Conservation (phyloP, 1,140 invertebrate genomes). For the Pomacea maculata region DNA sequence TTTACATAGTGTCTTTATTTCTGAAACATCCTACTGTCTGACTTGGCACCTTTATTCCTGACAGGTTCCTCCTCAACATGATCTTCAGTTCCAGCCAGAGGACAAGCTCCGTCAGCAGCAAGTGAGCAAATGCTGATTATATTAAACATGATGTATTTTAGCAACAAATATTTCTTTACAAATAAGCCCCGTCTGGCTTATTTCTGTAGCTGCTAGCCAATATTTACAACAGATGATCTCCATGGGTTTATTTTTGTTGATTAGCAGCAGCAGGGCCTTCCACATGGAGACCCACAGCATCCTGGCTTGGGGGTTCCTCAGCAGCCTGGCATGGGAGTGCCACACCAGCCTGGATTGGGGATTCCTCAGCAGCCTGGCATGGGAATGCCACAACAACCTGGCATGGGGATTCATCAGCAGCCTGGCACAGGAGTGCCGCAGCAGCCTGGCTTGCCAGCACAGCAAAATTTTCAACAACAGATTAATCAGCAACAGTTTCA, state of each 20-base stretch:
- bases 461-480: conserved; percentile 20
- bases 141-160: conserved; percentile 14
- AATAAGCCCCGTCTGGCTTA: too few species aligned
- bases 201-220: too few species aligned
- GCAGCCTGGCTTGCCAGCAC: conserved; percentile 16
- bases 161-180: too few species aligned
- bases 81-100: conserved; percentile 19
- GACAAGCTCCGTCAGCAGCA: conserved; percentile 38
- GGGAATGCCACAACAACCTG: neutral
- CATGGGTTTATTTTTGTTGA: too few species aligned
- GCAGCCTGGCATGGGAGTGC: neutral
- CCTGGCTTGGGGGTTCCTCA: too few species aligned
- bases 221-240: too few species aligned
- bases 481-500: conserved; percentile 36
- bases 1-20: too few species aligned
- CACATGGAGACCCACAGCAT: too few species aligned
- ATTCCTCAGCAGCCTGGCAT: neutral
- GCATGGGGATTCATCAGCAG: neutral
- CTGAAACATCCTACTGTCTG: too few species aligned
- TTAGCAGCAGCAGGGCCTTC: too few species aligned
- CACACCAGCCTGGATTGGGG: neutral
- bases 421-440: conserved; percentile 6
- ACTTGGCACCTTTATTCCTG: too few species aligned
- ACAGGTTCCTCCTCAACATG: conserved; percentile 9
- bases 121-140: conserved; percentile 18